Conservation (phyloP, 2,113 vertebrate species). For the Xyrauchen texanus region DNA sequence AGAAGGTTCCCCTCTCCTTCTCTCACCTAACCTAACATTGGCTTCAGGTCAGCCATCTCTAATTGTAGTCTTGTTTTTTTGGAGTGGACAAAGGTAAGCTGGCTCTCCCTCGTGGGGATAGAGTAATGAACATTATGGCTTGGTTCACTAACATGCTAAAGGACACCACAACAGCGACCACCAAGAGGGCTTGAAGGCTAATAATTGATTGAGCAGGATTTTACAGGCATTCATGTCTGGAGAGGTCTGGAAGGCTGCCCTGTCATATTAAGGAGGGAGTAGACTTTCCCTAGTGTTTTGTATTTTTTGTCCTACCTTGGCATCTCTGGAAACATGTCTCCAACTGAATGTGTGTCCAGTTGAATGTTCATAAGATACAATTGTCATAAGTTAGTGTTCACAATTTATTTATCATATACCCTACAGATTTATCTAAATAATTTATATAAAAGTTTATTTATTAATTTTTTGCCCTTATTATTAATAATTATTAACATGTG, state of each 20-base stretch:
- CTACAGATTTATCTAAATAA: neutral
- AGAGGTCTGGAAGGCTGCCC: constrained; percentile 41
- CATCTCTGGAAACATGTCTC: too few relatives aligned
- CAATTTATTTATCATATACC: neutral
- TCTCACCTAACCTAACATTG: constrained; percentile 65
- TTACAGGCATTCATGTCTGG: constrained; percentile 60
- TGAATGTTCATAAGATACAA: neutral
- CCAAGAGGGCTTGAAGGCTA: constrained; percentile 37
- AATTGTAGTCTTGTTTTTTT: constrained; percentile 64
- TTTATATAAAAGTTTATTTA: too few relatives aligned
- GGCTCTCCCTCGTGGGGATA: constrained; percentile 59
- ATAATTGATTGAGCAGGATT: constrained; percentile 59
- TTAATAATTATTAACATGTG: too few relatives aligned
- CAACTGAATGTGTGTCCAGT: too few relatives aligned
- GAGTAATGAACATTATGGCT: constrained; percentile 76
- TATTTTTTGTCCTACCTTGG: neutral
- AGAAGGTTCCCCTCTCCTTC: constrained; percentile 46
- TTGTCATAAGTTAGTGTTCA: neutral
- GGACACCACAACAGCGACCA: constrained; percentile 47
- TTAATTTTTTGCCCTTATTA: too few relatives aligned
- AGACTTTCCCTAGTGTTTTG: constrained; percentile 15
- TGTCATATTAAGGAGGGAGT: constrained; percentile 53
- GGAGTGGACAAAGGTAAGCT: constrained; percentile 67
- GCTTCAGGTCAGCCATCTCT: constrained; percentile 75
- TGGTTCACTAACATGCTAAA: constrained; percentile 71